phyloP scores from a whole-genome alignment of 2,888 invertebrate species.

The Nudaria mundana region DNA sequence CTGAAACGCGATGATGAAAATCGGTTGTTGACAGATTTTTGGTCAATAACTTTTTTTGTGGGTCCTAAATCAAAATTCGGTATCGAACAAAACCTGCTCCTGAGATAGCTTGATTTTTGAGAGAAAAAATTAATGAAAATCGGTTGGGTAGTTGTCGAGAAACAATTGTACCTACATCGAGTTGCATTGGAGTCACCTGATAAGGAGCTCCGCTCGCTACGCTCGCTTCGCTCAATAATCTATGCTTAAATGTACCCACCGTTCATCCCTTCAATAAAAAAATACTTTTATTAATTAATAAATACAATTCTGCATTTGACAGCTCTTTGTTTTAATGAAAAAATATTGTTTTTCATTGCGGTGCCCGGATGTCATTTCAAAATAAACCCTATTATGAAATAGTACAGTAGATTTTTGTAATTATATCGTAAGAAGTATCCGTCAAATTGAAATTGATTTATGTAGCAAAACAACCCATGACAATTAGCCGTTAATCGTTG shows the following conservation, averaged over 20 bases:
- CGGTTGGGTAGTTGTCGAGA: too few relatives aligned
- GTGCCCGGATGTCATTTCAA: conserved; percentile 24
- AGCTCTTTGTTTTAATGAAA: conserved; percentile 57
- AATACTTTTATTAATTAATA: conserved; percentile 30
- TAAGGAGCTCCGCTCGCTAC: too few relatives aligned
- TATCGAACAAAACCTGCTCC: too few relatives aligned
- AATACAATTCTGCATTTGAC: conserved; percentile 37
- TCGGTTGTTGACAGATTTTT: too few relatives aligned
- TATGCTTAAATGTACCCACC: too few relatives aligned
- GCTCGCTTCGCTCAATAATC: too few relatives aligned
- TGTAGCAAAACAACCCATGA: conserved; percentile 19
- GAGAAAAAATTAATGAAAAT: too few relatives aligned
- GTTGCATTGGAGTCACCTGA: too few relatives aligned
- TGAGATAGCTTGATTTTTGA: background rate
- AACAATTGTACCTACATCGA: too few relatives aligned
- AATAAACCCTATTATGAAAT: background rate
- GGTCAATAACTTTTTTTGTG: too few relatives aligned
- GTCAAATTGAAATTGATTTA: conserved; percentile 38
- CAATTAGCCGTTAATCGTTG: conserved; percentile 28
- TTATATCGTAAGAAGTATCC: conserved; percentile 23
- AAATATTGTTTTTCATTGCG: conserved; percentile 45
- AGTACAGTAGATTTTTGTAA: conserved; percentile 2
- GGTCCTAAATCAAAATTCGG: too few relatives aligned
- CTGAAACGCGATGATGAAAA: conserved; percentile 11
- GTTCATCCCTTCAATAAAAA: conserved; percentile 20